These are phyloP conservation scores for Mohoua ochrocephala DNA, from an alignment of 2,113 vertebrate species.

Conservation along the genomic window DNA sequence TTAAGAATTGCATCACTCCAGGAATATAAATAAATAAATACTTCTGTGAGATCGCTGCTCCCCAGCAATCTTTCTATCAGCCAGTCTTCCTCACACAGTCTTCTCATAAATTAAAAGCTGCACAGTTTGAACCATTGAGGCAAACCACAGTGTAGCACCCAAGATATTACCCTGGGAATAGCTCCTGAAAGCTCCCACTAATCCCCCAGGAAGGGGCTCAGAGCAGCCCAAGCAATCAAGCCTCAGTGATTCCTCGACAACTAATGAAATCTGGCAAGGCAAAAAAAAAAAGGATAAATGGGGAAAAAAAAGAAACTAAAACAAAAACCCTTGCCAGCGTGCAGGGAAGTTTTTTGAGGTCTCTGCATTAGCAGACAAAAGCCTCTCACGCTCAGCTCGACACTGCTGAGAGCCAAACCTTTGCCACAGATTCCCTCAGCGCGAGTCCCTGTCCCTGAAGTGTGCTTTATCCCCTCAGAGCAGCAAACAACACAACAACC, in stretches of 20 bases:
- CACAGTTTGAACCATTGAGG: background rate
- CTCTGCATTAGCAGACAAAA: slow-evolving; percentile 19
- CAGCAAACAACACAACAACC: background rate
- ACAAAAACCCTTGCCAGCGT: background rate
- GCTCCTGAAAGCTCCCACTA: background rate
- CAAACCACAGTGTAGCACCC: background rate
- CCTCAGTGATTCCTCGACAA: background rate
- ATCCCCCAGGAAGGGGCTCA: background rate
- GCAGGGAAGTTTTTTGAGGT: slow-evolving; percentile 1
- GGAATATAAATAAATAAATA: background rate
- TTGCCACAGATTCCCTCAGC: slow-evolving; percentile 14
- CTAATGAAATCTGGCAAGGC: background rate
- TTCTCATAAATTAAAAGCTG: background rate
- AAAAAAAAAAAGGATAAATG: background rate
- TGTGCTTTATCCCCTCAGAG: slow-evolving; percentile 2
- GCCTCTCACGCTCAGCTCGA: background rate
- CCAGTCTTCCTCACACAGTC: background rate
- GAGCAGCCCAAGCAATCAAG: background rate
- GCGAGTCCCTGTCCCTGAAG: slow-evolving; percentile 39
- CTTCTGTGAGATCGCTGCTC: background rate
- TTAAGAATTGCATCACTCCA: background rate
- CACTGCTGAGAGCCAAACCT: background rate
- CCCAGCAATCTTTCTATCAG: background rate
- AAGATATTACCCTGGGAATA: background rate
- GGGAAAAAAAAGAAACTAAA: background rate